phyloP scores from a whole-genome alignment of 2,113 vertebrate genomes.

The Hippocampus comes region DNA sequence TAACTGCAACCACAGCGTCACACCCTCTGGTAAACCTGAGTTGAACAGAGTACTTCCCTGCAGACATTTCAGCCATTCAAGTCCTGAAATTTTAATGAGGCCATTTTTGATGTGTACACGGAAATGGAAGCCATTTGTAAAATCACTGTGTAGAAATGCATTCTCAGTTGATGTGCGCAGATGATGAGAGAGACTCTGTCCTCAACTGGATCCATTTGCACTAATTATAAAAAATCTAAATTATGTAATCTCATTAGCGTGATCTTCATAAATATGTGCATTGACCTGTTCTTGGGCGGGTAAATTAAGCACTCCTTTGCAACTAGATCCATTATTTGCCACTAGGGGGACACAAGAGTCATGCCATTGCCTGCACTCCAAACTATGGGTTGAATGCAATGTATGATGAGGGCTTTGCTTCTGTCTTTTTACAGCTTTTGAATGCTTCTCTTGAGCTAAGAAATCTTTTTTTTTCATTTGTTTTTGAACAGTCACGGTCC shows the following conservation, averaged over 20 bases:
- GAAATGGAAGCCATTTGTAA: not conserved
- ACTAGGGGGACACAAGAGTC: constrained; percentile 20
- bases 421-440: not conserved
- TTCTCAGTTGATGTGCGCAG: not conserved
- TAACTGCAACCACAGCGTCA: constrained; percentile 46
- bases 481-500: not conserved
- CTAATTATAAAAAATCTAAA: not conserved
- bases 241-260: constrained; percentile 1
- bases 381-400: not conserved
- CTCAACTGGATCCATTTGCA: constrained; percentile 11
- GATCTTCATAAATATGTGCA: not conserved
- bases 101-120: not conserved
- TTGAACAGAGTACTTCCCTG: not conserved
- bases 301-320: not conserved
- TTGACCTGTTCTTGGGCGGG: not conserved
- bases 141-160: not conserved
- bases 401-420: not conserved
- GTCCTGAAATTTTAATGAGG: not conserved
- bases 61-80: not conserved
- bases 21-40: constrained; percentile 45
- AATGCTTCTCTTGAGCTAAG: not conserved
- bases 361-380: not conserved
- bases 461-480: not conserved
- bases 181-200: constrained; percentile 12
- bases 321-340: not conserved